Evolutionary conservation across 2,888 invertebrate genomes (phyloP).

Genomic region (Gymnoscelis rufifasciata): DNA sequence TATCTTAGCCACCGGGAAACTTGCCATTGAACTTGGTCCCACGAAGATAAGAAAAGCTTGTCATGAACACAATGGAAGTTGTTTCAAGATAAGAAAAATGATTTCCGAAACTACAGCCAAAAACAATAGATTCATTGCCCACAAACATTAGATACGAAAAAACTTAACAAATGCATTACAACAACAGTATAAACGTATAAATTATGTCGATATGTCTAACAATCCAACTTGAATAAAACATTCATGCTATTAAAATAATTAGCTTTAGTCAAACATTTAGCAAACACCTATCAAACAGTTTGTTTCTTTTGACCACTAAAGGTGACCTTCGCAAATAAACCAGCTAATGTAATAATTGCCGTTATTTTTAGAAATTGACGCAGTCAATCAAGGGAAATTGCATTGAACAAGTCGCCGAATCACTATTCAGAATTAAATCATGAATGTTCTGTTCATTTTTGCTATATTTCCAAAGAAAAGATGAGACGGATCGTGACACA

Average conservation of each 20-base stretch:
- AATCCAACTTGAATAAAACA: neutral
- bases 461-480: neutral
- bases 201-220: neutral
- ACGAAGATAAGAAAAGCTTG: conserved; percentile 1
- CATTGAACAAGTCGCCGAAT: no score
- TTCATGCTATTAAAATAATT: conserved; percentile 3
- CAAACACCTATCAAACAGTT: conserved; percentile 31
- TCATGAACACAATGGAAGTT: neutral
- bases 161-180: neutral
- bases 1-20: conserved; percentile 32
- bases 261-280: conserved; percentile 18
- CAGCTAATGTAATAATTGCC: conserved; percentile 35
- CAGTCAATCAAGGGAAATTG: no score
- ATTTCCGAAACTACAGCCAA: no score
- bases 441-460: neutral
- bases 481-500: conserved; percentile 13
- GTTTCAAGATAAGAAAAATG: no score
- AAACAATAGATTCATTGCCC: no score
- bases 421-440: no score
- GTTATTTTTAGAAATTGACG: conserved; percentile 14
- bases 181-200: neutral
- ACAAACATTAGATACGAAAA: no score
- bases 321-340: conserved; percentile 42
- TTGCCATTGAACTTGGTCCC: conserved; percentile 37
- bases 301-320: conserved; percentile 28